Conservation (phyloP, 2,888 invertebrate species). For the Homarus gammarus region DNA sequence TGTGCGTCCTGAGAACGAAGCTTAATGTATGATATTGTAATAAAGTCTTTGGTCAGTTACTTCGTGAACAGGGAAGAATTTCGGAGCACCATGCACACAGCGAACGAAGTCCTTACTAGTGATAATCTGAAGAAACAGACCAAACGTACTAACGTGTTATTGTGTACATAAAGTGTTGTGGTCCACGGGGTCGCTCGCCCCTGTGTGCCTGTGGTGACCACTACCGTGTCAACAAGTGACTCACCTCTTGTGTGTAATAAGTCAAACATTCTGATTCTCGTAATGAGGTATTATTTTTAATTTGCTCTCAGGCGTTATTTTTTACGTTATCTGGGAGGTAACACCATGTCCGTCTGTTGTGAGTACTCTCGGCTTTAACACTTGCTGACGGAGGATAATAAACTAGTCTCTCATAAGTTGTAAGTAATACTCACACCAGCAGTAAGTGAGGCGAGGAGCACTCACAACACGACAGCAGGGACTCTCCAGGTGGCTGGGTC, state of each 20-base stretch:
- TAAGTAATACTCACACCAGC: background rate
- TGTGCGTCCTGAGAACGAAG: background rate
- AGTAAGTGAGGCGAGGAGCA: background rate
- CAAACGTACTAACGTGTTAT: background rate
- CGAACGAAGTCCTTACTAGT: constrained; percentile 30
- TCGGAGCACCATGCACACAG: constrained; percentile 5
- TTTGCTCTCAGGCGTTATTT: constrained; percentile 47
- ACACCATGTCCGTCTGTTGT: background rate
- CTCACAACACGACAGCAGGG: background rate
- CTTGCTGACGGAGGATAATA: background rate
- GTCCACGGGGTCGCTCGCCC: constrained; percentile 3
- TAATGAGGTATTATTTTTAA: constrained; percentile 19
- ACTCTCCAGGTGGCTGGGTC: constrained; percentile 40
- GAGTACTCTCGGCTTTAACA: background rate
- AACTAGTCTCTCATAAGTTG: background rate
- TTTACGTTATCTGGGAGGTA: constrained; percentile 20
- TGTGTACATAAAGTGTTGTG: constrained; percentile 17
- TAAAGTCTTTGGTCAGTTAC: constrained; percentile 23
- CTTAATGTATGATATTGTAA: constrained; percentile 34
- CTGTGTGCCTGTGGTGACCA: constrained; percentile 13
- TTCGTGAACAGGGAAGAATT: constrained; percentile 23
- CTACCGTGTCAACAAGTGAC: background rate
- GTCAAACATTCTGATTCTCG: background rate
- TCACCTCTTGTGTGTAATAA: background rate
- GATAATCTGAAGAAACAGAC: background rate